These are phyloP conservation scores for Orthosia incerta DNA, from an alignment of 2,888 invertebrate species.

Conservation along the genomic window DNA sequence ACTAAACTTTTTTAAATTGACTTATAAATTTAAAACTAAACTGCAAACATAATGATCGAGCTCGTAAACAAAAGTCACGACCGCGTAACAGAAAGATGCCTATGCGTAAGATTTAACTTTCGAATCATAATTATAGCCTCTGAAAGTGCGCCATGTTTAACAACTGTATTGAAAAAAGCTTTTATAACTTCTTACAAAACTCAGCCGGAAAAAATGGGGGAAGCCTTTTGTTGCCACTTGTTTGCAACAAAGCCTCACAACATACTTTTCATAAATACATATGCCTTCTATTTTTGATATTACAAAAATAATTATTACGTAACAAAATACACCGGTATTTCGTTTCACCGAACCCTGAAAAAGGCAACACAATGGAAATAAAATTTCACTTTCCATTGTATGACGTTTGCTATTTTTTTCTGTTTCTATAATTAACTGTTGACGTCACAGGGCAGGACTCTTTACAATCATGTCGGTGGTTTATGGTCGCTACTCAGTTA, in stretches of 20 bases:
- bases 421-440: slow-evolving; percentile 8
- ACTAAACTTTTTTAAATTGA: too few relatives aligned
- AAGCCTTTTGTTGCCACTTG: slow-evolving; percentile 10
- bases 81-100: too few relatives aligned
- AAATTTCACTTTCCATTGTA: background rate
- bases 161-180: too few relatives aligned
- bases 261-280: background rate
- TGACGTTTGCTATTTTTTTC: background rate
- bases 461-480: slow-evolving; percentile 34
- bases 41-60: too few relatives aligned
- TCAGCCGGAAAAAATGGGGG: background rate
- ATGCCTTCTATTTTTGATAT: background rate
- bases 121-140: too few relatives aligned
- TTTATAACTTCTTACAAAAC: slow-evolving; percentile 18
- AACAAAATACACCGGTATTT: background rate
- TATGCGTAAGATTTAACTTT: too few relatives aligned
- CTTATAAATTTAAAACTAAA: too few relatives aligned
- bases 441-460: slow-evolving; percentile 25
- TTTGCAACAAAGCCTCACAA: background rate
- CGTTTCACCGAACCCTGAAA: background rate
- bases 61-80: too few relatives aligned
- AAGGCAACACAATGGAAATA: background rate
- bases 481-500: slow-evolving; percentile 46
- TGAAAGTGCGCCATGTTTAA: too few relatives aligned
- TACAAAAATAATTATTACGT: background rate